Conservation (phyloP, 2,113 vertebrate species). For the Aldabrachelys gigantea region DNA sequence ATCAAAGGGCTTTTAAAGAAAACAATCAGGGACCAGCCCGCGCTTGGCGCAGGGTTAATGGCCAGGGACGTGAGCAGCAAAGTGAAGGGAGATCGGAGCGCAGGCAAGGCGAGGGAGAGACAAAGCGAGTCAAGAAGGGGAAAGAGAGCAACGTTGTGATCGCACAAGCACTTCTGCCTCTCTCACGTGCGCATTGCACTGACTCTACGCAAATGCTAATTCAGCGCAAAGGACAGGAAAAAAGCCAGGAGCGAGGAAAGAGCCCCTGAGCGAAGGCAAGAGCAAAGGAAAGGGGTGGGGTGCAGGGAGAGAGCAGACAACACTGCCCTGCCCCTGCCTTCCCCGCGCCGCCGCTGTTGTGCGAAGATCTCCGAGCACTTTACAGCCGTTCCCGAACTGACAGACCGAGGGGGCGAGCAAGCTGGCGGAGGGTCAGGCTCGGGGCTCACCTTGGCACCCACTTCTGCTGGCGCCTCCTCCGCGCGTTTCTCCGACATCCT, state of each 20-base stretch:
- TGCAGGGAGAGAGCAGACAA: background rate
- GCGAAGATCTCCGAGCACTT: background rate
- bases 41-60: no score
- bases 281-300: no score
- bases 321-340: background rate
- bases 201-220: no score
- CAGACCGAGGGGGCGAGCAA: background rate
- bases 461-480: constrained; percentile 62
- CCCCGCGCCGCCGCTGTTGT: background rate
- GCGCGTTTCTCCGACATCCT: constrained; percentile 69
- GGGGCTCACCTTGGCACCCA: constrained; percentile 60
- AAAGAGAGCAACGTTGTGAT: no score
- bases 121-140: background rate
- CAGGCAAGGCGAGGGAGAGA: background rate
- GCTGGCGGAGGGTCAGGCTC: background rate
- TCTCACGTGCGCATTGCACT: background rate
- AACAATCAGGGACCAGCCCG: no score
- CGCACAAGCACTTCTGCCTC: background rate
- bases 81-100: no score
- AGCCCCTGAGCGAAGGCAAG: background rate
- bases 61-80: no score
- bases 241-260: background rate
- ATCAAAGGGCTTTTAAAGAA: no score
- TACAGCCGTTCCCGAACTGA: background rate
- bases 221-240: background rate